A percentile compares a stretch with the other conserved stretches of the same genome.
Conservation (phyloP, 2,113 vertebrate species). For the Rallus limicola region DNA sequence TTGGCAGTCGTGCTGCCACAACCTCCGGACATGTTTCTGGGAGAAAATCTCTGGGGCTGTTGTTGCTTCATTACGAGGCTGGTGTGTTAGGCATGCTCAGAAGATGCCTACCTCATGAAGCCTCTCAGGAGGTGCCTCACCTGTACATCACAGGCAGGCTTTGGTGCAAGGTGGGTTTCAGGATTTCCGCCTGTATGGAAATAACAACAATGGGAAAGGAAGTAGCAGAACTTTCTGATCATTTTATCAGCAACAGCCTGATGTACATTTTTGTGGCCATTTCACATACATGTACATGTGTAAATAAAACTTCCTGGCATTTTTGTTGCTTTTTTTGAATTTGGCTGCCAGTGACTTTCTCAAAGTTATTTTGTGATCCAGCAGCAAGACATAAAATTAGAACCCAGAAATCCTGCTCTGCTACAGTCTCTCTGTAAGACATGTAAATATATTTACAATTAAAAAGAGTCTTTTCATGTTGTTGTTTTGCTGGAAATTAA, state of each 20-base stretch:
- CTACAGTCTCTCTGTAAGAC: neutral
- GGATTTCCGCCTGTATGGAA: neutral
- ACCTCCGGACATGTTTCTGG: neutral
- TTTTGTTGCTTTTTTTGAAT: neutral
- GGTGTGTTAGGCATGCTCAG: neutral
- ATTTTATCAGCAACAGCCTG: neutral
- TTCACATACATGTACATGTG: rapidly evolving
- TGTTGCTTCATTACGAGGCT: neutral
- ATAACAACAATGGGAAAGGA: neutral
- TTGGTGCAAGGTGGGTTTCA: neutral
- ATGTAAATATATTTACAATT: slow-evolving; percentile 57
- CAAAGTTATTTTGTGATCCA: neutral
- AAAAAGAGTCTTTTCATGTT: neutral
- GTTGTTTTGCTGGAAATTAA: neutral
- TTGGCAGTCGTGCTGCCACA: neutral
- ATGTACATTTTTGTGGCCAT: neutral
- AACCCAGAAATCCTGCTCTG: slow-evolving; percentile 31
- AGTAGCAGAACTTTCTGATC: neutral
- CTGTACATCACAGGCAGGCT: neutral
- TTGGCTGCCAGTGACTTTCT: neutral
- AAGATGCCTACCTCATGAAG: neutral
- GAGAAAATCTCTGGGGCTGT: neutral
- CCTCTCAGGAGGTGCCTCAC: neutral
- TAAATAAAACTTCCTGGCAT: neutral
- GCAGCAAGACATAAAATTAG: neutral